A percentile compares a stretch with the other conserved stretches of the same genome.
phyloP scores from a whole-genome alignment of 2,113 vertebrate genomes.

The Peromyscus maniculatus region DNA sequence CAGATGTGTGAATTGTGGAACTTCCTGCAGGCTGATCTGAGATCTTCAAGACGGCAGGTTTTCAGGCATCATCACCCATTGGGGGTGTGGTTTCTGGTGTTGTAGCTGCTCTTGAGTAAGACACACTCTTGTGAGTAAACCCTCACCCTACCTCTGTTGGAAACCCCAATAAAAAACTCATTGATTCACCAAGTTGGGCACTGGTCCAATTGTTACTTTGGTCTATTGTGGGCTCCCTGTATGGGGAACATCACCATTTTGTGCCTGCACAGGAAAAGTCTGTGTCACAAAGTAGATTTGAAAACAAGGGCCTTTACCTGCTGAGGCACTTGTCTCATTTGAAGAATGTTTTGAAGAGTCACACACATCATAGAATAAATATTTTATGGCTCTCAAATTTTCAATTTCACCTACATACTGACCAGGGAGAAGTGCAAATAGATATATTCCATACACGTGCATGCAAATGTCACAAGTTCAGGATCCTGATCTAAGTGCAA shows the following conservation, averaged over 20 bases:
- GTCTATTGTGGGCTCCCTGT: background rate
- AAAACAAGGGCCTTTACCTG: background rate
- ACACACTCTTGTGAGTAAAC: background rate
- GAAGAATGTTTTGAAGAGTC: background rate
- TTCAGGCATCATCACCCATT: background rate
- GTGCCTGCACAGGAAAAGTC: background rate
- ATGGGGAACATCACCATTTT: background rate
- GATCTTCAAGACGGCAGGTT: background rate
- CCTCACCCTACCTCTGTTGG: background rate
- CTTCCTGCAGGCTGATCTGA: background rate
- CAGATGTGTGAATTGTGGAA: background rate
- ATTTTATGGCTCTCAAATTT: background rate
- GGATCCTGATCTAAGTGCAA: background rate
- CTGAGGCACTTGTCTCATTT: background rate
- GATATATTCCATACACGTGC: background rate
- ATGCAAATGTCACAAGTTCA: background rate
- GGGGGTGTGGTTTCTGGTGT: background rate
- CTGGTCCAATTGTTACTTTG: background rate
- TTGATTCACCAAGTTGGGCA: background rate
- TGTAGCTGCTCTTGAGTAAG: background rate
- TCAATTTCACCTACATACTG: background rate
- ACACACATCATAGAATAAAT: background rate
- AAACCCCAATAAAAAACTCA: background rate
- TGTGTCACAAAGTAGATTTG: background rate
- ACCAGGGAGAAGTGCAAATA: background rate